Conservation (phyloP, 2,888 invertebrate genomes). For the Agriopis leucophaearia region DNA sequence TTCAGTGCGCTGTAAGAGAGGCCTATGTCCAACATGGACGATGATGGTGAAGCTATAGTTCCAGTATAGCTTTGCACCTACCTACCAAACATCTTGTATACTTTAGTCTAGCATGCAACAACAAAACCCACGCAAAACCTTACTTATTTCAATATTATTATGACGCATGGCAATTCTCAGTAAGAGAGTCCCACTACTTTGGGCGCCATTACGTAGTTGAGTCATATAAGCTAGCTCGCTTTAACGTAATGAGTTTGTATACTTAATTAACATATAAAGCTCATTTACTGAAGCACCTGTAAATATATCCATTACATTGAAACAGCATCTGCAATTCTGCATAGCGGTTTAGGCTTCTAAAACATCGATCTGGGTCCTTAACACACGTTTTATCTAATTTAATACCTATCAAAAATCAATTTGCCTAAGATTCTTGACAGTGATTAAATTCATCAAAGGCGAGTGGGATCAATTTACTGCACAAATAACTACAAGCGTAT, state of each 20-base stretch:
- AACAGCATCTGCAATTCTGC: slow-evolving; percentile 9
- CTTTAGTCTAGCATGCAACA: not conserved
- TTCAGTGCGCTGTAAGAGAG: too few relatives aligned
- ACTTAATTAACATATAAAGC: slow-evolving; percentile 32
- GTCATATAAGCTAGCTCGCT: too few relatives aligned
- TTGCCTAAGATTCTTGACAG: not conserved
- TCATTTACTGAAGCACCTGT: slow-evolving; percentile 4
- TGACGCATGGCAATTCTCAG: slow-evolving; percentile 23
- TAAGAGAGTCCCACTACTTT: slow-evolving; percentile 42
- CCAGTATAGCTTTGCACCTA: too few relatives aligned
- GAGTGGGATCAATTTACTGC: slow-evolving; percentile 6
- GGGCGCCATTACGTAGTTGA: slow-evolving; percentile 51
- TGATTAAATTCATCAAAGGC: slow-evolving; percentile 2
- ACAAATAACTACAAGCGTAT: slow-evolving; percentile 57
- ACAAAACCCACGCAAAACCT: slow-evolving; percentile 15
- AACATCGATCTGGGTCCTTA: slow-evolving; percentile 29
- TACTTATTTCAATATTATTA: slow-evolving; percentile 26
- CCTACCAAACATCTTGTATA: not conserved
- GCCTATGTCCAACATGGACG: too few relatives aligned
- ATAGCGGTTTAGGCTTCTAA: slow-evolving; percentile 36
- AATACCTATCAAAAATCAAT: slow-evolving; percentile 11
- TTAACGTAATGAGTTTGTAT: slow-evolving; percentile 28
- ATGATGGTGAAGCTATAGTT: too few relatives aligned
- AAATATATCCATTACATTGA: slow-evolving; percentile 3
- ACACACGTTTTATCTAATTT: not conserved